phyloP scores from a whole-genome alignment of 2,113 vertebrate species.

The Lagopus leucura region DNA sequence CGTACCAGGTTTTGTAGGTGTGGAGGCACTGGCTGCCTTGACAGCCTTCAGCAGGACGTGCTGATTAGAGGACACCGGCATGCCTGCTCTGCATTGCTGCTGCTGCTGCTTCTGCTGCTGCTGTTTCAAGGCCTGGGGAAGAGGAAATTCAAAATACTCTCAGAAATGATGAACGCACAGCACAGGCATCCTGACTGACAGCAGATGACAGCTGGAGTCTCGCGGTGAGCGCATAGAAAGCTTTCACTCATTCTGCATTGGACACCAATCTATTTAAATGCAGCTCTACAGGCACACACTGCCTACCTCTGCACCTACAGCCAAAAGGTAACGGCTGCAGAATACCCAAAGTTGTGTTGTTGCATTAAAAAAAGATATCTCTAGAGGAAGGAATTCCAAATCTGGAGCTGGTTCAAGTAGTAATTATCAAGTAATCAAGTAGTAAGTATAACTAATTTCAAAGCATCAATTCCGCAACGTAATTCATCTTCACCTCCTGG shows the following conservation, averaged over 20 bases:
- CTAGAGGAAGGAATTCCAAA: not conserved
- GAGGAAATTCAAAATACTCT: not conserved
- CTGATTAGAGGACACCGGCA: constrained; percentile 83
- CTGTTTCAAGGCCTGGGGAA: constrained; percentile 90
- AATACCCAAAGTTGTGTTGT: not conserved
- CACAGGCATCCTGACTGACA: not conserved
- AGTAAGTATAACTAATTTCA: not conserved
- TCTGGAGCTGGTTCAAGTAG: not conserved
- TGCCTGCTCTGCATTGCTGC: constrained; percentile 84
- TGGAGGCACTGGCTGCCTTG: constrained; percentile 81
- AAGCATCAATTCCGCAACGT: not conserved
- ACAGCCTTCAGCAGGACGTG: constrained; percentile 88
- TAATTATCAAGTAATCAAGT: not conserved
- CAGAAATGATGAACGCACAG: rapidly evolving
- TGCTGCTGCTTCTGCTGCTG: constrained; percentile 90
- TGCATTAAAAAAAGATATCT: not conserved
- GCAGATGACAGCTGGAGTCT: rapidly evolving
- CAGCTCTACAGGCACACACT: rapidly evolving
- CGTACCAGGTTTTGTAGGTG: constrained; percentile 82
- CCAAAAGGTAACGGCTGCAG: not conserved
- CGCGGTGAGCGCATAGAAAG: rapidly evolving
- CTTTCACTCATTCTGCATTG: rapidly evolving
- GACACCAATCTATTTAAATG: too few species aligned
- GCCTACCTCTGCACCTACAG: not conserved
- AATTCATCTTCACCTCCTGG: not conserved